phyloP scores from a whole-genome alignment of 1,140 invertebrate genomes.

The Hirudo medicinalis region DNA sequence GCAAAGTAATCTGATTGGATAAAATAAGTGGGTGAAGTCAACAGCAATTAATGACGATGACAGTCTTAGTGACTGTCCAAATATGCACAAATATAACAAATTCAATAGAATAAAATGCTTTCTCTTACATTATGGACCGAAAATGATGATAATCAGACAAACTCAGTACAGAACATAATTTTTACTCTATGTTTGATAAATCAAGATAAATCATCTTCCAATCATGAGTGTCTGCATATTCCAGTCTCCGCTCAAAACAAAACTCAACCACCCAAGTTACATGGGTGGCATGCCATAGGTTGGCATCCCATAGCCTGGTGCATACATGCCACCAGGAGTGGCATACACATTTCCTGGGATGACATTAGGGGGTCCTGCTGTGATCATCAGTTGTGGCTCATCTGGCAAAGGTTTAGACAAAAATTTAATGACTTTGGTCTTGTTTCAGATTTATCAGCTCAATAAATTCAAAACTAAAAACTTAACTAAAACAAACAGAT shows the following conservation, averaged over 20 bases:
- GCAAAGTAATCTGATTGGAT: background rate
- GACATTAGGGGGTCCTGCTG: conserved; percentile 70
- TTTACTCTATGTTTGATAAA: too few relatives aligned
- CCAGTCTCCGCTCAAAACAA: background rate
- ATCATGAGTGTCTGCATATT: background rate
- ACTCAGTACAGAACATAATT: too few relatives aligned
- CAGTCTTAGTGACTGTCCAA: too few relatives aligned
- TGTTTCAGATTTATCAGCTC: too few relatives aligned
- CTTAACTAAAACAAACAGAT: too few relatives aligned
- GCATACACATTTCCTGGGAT: conserved; percentile 37
- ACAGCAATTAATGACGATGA: background rate
- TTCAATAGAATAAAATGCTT: too few relatives aligned
- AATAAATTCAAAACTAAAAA: too few relatives aligned
- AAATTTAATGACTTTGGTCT: too few relatives aligned
- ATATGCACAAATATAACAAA: too few relatives aligned
- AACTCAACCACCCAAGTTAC: conserved; percentile 19
- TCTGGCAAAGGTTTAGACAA: conserved; percentile 38
- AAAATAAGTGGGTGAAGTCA: background rate
- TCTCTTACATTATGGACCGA: too few relatives aligned
- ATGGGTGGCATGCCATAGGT: conserved; percentile 28
- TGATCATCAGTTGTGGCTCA: conserved; percentile 88
- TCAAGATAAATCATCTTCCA: too few relatives aligned
- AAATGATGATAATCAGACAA: too few relatives aligned
- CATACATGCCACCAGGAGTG: conserved; percentile 6
- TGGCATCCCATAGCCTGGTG: conserved; percentile 20